Evolutionary conservation across 2,888 invertebrate species (phyloP).

Genomic region (Laspeyria flexula): DNA sequence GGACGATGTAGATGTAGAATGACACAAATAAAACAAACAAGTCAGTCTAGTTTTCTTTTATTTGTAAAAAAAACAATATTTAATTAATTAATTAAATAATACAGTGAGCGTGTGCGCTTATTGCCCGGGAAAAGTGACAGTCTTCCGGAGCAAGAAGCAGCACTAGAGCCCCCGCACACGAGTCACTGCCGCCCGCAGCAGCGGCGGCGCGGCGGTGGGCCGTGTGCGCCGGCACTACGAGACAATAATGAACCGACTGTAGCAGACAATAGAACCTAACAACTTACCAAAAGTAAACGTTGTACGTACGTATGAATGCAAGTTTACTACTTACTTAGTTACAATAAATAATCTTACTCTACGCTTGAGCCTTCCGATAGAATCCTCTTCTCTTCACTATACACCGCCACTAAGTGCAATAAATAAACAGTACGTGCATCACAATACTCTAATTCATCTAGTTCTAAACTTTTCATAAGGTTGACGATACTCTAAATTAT

Average conservation of each 20-base stretch:
- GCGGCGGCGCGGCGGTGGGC: neutral
- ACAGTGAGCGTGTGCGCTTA: slow-evolving; percentile 80
- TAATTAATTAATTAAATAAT: slow-evolving; percentile 77
- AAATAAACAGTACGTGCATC: slow-evolving; percentile 73
- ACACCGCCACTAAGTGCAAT: slow-evolving; percentile 64
- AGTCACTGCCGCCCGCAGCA: slow-evolving; percentile 4
- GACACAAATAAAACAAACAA: slow-evolving; percentile 51
- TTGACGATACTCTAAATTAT: slow-evolving; percentile 62
- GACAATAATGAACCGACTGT: slow-evolving; percentile 47
- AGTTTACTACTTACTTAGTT: no score
- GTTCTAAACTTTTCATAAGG: slow-evolving; percentile 62
- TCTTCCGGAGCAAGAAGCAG: slow-evolving; percentile 85
- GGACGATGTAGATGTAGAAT: neutral
- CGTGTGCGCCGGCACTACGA: slow-evolving; percentile 35
- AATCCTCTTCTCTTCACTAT: slow-evolving; percentile 37
- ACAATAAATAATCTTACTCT: slow-evolving; percentile 56
- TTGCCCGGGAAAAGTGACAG: slow-evolving; percentile 83
- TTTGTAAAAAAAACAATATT: slow-evolving; percentile 82
- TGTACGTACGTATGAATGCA: slow-evolving; percentile 19
- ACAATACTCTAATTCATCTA: slow-evolving; percentile 68
- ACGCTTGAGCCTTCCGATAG: slow-evolving; percentile 58
- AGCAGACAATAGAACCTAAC: slow-evolving; percentile 42
- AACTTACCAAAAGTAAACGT: slow-evolving; percentile 34
- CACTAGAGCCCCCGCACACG: slow-evolving; percentile 44
- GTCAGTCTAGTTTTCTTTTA: slow-evolving; percentile 84